Percentiles rank a stretch among this genome's conserved stretches.
phyloP scores from a whole-genome alignment of 2,888 invertebrate genomes.

The Pseudanteris insignis region DNA sequence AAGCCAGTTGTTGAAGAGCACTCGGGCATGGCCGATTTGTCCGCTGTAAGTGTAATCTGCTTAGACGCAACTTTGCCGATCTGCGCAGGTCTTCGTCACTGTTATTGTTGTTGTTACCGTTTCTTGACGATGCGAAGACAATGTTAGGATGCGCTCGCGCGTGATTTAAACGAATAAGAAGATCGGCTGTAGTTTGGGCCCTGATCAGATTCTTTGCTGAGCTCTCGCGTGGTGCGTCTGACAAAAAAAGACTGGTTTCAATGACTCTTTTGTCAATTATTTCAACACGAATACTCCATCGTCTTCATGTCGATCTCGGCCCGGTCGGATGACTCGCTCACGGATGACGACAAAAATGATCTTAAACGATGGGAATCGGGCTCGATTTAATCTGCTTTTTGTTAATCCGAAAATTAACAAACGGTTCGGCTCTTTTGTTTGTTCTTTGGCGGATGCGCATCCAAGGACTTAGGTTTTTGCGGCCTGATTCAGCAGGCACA shows the following conservation, averaged over 20 bases:
- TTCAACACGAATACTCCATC: constrained; percentile 16
- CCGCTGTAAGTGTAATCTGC: constrained; percentile 61
- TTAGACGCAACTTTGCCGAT: constrained; percentile 56
- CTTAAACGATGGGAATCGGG: constrained; percentile 7
- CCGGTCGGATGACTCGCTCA: constrained; percentile 5
- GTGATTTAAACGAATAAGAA: constrained; percentile 49
- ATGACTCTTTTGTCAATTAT: constrained; percentile 30
- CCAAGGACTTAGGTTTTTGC: too few relatives aligned
- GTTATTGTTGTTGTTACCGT: constrained; percentile 23
- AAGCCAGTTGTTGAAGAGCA: constrained; percentile 62
- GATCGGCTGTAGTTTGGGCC: constrained; percentile 40
- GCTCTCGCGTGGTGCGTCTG: constrained; percentile 7
- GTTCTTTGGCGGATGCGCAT: too few relatives aligned
- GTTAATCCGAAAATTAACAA: constrained; percentile 14
- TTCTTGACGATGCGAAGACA: constrained; percentile 18
- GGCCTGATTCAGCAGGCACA: too few relatives aligned
- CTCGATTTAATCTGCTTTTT: constrained; percentile 9
- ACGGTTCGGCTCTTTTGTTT: too few relatives aligned
- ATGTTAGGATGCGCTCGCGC: constrained; percentile 8
- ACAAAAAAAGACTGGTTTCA: constrained; percentile 12
- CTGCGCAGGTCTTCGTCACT: constrained; percentile 32
- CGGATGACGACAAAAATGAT: constrained; percentile 12
- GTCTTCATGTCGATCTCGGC: constrained; percentile 2
- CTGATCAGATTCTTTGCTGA: not conserved
- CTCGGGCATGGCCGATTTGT: constrained; percentile 61